Evolutionary conservation across 2,113 vertebrate genomes (phyloP).

Genomic region (Aphyosemion australe): DNA sequence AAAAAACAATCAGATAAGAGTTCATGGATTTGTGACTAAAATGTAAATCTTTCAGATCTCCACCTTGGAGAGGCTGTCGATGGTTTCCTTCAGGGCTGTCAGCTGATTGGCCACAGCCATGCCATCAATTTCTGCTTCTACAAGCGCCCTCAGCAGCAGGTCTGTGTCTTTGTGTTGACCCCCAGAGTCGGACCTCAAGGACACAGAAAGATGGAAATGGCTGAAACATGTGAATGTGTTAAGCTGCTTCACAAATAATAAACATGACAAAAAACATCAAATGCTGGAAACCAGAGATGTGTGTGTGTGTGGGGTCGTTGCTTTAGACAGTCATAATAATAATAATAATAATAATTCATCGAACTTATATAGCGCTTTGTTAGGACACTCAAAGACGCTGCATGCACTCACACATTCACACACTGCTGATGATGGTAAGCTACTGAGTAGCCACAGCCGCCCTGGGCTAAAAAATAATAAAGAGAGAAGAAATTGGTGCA

Average conservation of each 20-base stretch:
- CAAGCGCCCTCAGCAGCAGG: conserved; percentile 84
- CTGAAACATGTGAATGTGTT: background rate
- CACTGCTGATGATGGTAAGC: too few species aligned
- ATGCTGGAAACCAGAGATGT: too few species aligned
- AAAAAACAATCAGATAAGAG: background rate
- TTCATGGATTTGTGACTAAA: background rate
- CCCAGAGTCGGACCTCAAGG: conserved; percentile 63
- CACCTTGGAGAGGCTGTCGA: conserved; percentile 82
- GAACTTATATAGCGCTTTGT: too few species aligned
- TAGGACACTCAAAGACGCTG: too few species aligned
- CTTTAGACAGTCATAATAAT: too few species aligned
- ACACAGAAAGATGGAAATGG: background rate
- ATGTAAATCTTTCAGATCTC: too few species aligned
- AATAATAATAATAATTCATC: too few species aligned
- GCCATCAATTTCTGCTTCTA: conserved; percentile 89
- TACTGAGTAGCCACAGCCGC: too few species aligned
- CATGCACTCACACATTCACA: too few species aligned
- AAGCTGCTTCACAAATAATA: background rate
- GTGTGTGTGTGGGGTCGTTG: too few species aligned
- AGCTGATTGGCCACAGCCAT: conserved; percentile 88
- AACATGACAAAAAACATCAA: background rate
- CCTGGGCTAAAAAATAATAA: too few species aligned
- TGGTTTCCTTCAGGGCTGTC: conserved; percentile 80
- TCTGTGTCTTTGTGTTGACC: conserved; percentile 80
- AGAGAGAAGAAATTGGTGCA: too few species aligned